Conservation (phyloP, 2,113 vertebrate genomes). For the Dipodomys ordii region DNA sequence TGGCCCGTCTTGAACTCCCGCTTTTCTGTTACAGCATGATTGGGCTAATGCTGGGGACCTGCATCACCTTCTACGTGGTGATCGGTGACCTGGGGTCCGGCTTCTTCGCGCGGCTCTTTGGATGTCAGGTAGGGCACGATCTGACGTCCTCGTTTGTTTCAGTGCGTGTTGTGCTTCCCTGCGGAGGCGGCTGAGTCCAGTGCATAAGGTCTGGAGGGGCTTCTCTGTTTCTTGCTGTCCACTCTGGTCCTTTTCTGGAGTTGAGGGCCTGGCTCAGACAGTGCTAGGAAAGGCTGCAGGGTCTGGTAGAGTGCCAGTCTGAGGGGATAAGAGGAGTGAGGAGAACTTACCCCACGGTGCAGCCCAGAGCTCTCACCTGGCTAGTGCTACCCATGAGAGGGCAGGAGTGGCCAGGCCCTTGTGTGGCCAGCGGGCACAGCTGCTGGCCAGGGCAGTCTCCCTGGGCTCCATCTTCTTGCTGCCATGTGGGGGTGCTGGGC, state of each 20-base stretch:
- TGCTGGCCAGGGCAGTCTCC: background rate
- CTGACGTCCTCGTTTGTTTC: too few species aligned
- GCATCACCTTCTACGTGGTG: conserved; percentile 98
- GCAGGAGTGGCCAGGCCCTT: background rate
- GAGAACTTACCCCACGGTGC: background rate
- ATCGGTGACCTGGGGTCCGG: conserved; percentile 97
- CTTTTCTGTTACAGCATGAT: conserved; percentile 91
- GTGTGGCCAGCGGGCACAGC: background rate
- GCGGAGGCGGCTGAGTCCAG: background rate
- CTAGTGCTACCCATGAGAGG: background rate
- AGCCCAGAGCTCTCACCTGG: too few species aligned
- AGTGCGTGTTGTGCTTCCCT: rapidly evolving
- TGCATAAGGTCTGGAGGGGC: too few species aligned
- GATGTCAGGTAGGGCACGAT: conserved; percentile 90
- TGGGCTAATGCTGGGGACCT: conserved; percentile 98
- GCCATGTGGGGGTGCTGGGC: background rate
- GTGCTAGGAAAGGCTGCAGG: background rate
- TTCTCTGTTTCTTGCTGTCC: too few species aligned
- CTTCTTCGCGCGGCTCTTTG: conserved; percentile 95
- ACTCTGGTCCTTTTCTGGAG: rapidly evolving
- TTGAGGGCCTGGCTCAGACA: background rate
- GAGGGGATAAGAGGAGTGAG: too few species aligned
- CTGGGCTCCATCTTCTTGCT: background rate
- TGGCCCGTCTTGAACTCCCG: rapidly evolving
- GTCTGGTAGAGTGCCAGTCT: background rate